Evolutionary conservation across 2,113 vertebrate genomes (phyloP), one percentile per base, ranked within the genome.

Genomic region (Elachura formosa): DNA sequence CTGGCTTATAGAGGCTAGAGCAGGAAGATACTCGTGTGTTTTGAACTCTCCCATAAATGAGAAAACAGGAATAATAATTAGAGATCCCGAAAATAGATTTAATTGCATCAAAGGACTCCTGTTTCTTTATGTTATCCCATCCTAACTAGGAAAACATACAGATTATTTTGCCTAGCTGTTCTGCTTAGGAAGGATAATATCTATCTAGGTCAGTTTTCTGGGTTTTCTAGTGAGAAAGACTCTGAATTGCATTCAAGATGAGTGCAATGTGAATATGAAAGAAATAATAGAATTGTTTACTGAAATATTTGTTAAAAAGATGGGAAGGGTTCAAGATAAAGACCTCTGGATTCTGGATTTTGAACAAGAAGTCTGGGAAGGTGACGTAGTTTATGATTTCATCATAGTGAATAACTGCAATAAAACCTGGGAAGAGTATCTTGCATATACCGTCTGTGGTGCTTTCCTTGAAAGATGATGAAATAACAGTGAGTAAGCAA

Each of bases 381-480:
- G 33, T 96, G 75, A 85, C 2, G 2, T 85, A 73, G 38, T 83
- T 91, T 54, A 61, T 89, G 36, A 91, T 94, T 93, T 95, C 88
- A 73, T 73, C 88, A 86, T 25, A 43, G 34, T 5, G 11, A 89
- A 59, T 93, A 96, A 80, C 46, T 73, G 59, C 90, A 83, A 31
- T 93, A 90, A 96, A 93, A 82, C 14, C 41, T 5, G 20, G 87
- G 78, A 73, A 87, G 25, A 73, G 21, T 52, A 31, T 56, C 66
- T 85, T 52, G 58, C 12, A 9, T 25, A 48, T 73, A 68, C 34
- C 59, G 46, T 43, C 46, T 86, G 54, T 38, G 48, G 36, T 26
- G 10, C 40, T 88, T 81, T 93, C 93, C 69, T 89, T 93, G 74
- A 85, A 87, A 89, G 48, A 41, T 91, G 71, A 52, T 78, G 79